phyloP scores from a whole-genome alignment of 1,140 invertebrate species.

The Atopsyche davidsoni region DNA sequence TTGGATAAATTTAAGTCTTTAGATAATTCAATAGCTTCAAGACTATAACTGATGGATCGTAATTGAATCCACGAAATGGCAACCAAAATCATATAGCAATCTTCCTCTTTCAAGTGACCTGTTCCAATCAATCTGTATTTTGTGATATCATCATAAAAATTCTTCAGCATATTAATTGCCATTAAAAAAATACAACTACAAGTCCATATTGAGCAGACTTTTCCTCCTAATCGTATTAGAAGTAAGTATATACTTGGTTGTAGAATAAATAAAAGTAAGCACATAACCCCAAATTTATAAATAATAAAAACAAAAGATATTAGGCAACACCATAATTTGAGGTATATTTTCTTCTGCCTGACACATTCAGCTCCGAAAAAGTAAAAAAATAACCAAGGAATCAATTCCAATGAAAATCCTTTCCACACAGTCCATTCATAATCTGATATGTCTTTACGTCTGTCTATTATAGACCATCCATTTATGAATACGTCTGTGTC shows the following conservation, averaged over 20 bases:
- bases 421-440: slow-evolving; percentile 47
- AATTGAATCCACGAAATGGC: slow-evolving; percentile 43
- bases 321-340: slow-evolving; percentile 42
- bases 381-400: slow-evolving; percentile 37
- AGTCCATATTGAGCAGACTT: slow-evolving; percentile 35
- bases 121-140: slow-evolving; percentile 39
- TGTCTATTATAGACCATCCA: slow-evolving; percentile 38
- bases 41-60: slow-evolving; percentile 43
- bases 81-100: slow-evolving; percentile 43
- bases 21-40: slow-evolving; percentile 36
- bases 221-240: slow-evolving; percentile 32
- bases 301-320: slow-evolving; percentile 38
- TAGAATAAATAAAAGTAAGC: slow-evolving; percentile 35
- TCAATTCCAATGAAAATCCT: slow-evolving; percentile 37
- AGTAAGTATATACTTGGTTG: slow-evolving; percentile 40
- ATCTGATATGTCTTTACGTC: slow-evolving; percentile 43
- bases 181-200: slow-evolving; percentile 38
- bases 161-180: slow-evolving; percentile 39
- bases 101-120: slow-evolving; percentile 38
- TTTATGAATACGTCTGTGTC: slow-evolving; percentile 33
- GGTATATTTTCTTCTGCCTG: slow-evolving; percentile 26
- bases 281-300: slow-evolving; percentile 35
- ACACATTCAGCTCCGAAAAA: slow-evolving; percentile 40
- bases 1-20: slow-evolving; percentile 18
- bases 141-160: slow-evolving; percentile 39